Base-by-base conservation (phyloP, 2,888 invertebrate genomes). In the Drosophila borealis region DNA sequence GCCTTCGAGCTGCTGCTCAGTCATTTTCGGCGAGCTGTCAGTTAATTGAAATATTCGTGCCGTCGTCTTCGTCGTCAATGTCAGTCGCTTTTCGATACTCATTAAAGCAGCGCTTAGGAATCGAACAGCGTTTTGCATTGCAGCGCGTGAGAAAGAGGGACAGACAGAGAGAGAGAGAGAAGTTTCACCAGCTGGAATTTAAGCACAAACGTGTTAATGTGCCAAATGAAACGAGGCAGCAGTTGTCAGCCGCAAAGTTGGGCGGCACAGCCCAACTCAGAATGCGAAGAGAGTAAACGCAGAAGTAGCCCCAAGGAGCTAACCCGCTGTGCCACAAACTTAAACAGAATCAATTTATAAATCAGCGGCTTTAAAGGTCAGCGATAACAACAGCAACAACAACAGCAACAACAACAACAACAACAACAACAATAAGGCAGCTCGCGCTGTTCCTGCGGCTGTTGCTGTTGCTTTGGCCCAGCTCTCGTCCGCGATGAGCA, bases 301-400 rank as follows among this genome's bases (percentile, higher is more conserved):
- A 29, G 29, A 78, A 81, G 81, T 68, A 72, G 83, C 80, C 61
- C 49, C 49, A 64, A 64, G 75, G 60, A 67, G 74, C 78, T 80
- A 78, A 78, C 90, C 88, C 90, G 90, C 90, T 90, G 90, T 90
- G 90, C 86, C 84, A 83, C 86, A 73, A 81, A 89, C 78, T 90
- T 90, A 89, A 88, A 86, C 89, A 89, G 84, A 90, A 90, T 91
- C 90, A 91, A 90, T 91, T 90, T 91, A 91, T 90, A 90, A 90
- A 90, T 90, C 90, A 90, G 90, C 88, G 72, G 87, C 90, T 87
- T 86, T 88, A 90, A 90, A 88, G 90, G 91, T 91, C 90, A 90
- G 74, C 74, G 81, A 75, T 78, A 84, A 74, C 78, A 78, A 70
- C 80, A 67, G 64, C 74, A 76, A 56, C 76, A 69, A 50, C 63